Conservation (phyloP, 2,888 invertebrate species). For the Conus canariensis region DNA sequence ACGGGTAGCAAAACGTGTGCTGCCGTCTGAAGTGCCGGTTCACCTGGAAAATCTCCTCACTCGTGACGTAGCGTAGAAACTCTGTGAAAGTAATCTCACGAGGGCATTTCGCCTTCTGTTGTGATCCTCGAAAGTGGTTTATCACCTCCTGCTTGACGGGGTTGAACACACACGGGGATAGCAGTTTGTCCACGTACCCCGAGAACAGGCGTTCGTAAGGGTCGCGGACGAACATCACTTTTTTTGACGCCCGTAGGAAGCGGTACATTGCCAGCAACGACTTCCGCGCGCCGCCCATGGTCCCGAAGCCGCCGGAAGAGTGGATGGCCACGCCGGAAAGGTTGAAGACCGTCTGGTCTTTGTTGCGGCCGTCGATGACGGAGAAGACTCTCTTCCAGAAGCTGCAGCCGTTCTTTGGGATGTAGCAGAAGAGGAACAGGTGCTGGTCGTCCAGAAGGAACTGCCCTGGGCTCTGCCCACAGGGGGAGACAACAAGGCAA, state of each 20-base stretch:
- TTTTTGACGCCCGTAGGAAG: background rate
- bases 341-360: background rate
- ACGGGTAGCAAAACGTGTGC: background rate
- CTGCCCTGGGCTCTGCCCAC: background rate
- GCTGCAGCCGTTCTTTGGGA: conserved; percentile 32
- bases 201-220: conserved; percentile 36
- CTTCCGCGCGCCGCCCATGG: background rate
- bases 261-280: background rate
- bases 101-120: background rate
- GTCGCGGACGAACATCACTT: conserved; percentile 12
- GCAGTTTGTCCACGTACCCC: conserved; percentile 24
- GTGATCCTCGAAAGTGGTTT: background rate
- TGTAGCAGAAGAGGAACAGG: background rate
- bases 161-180: background rate
- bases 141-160: background rate
- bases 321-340: conserved; percentile 13
- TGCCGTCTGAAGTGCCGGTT: background rate
- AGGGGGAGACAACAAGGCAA: too few species aligned
- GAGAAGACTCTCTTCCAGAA: conserved; percentile 34
- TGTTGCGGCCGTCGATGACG: background rate
- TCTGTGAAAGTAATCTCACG: background rate
- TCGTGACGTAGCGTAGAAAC: conserved; percentile 14
- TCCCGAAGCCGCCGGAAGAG: too few species aligned
- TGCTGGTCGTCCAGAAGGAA: background rate
- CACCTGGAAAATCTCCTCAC: background rate